Evolutionary conservation across 2,888 invertebrate species (phyloP).

Genomic region (Idaea biselata): DNA sequence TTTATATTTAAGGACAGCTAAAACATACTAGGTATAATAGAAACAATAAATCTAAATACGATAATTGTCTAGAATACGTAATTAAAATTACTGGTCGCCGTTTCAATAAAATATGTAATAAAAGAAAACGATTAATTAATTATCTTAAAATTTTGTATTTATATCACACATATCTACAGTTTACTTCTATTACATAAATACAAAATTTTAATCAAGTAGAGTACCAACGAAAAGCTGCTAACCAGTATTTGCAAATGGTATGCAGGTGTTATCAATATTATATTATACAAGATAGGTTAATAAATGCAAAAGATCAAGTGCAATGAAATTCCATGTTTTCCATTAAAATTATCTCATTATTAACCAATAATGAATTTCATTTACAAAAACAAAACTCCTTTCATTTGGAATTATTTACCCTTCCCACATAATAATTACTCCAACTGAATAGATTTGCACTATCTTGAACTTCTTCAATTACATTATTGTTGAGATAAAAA

Average conservation of each 20-base stretch:
- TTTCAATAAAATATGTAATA: slow-evolving; percentile 70
- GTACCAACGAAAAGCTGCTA: slow-evolving; percentile 78
- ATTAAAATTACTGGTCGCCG: slow-evolving; percentile 69
- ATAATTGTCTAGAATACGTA: slow-evolving; percentile 61
- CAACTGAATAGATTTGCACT: slow-evolving; percentile 58
- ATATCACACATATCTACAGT: slow-evolving; percentile 80
- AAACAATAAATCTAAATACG: slow-evolving; percentile 67
- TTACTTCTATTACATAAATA: slow-evolving; percentile 81
- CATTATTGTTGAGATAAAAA: slow-evolving; percentile 66
- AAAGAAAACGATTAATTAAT: slow-evolving; percentile 74
- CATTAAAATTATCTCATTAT: slow-evolving; percentile 54
- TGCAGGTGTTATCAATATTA: slow-evolving; percentile 74
- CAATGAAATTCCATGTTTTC: slow-evolving; percentile 70
- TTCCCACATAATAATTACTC: slow-evolving; percentile 55
- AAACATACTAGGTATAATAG: slow-evolving; percentile 64
- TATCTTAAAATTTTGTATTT: slow-evolving; percentile 81
- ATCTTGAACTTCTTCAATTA: slow-evolving; percentile 61
- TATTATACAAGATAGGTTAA: slow-evolving; percentile 81
- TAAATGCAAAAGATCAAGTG: slow-evolving; percentile 82
- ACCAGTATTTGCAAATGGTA: slow-evolving; percentile 77
- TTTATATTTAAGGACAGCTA: slow-evolving; percentile 60
- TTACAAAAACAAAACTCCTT: slow-evolving; percentile 53
- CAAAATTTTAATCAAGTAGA: slow-evolving; percentile 77
- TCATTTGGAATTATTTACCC: no score
- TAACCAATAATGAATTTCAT: slow-evolving; percentile 57